Evolutionary conservation across 1,140 invertebrate genomes (phyloP), one percentile per base, ranked within the genome.

Genomic region (Lordiphosa collinella): DNA sequence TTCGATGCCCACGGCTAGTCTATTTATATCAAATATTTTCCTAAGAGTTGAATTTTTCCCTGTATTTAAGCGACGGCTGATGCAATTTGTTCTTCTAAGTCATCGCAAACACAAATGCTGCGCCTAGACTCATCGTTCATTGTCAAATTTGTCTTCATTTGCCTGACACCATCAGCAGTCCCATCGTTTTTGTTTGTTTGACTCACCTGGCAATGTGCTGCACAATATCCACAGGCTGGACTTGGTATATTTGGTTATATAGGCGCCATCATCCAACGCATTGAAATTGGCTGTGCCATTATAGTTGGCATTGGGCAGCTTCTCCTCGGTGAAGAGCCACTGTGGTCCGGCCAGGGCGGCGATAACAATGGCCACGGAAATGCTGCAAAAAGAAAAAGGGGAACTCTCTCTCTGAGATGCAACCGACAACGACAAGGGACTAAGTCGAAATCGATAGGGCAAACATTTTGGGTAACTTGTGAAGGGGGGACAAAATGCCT

Each of bases 151-250:
- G 11, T 51, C 35, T 55, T 46, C 32, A 61, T 53, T 54, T 36
- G 4, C 12, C 2, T 10, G 3, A 18, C 16, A 18, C 2, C 16
- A 18, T 18, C 16, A 2, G 2, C 2, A 2, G 16, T 3, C 16
- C 16, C 16, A 18, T 18, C 16, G 2, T 2, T 18, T 10, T 9
- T 3, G 34, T 11, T 31, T 7, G 5, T 5, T 5, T 2, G 8
- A 71, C 74, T 79, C 52, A 89, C 88, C 88, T 72, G 86, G 73
- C 40, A 74, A 14, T n/a, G 79, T 79, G 22, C 62, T 72, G 63
- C 88, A 89, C 36, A 89, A 25, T 49, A 89, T 89, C 88, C 88
- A 89, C 7, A 89, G 61, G 51, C 88, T 89, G 5, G 88, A 89
- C 61, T 85, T 89, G 2, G 88, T 89, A 22, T 76, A 85, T 51